Evolutionary conservation across 23 tunicate species (phyloP).

Genomic region (Diplosoma virens): DNA sequence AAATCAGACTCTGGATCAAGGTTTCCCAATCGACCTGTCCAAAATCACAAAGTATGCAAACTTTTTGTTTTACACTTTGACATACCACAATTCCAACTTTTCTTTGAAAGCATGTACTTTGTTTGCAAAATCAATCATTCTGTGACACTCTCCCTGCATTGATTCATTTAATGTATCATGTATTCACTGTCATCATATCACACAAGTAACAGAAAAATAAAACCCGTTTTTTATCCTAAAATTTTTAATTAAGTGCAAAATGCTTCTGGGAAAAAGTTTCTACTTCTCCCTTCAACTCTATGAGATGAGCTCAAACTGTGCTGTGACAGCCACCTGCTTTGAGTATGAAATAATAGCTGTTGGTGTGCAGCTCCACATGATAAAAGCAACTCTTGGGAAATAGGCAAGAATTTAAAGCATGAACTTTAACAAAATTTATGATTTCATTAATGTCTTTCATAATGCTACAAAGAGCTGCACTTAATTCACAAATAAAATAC

Average conservation of each 20-base stretch:
- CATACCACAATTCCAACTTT: no score
- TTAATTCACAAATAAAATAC: not conserved
- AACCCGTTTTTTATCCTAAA: not conserved
- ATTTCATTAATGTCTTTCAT: not conserved
- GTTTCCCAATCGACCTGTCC: not conserved
- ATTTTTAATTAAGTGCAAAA: no score
- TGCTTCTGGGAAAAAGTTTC: no score
- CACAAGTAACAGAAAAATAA: not conserved
- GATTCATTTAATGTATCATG: no score
- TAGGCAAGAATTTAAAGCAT: no score
- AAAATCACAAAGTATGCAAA: not conserved
- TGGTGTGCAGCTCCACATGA: no score
- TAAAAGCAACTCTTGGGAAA: no score
- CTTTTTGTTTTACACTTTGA: not conserved
- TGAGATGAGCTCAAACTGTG: not conserved
- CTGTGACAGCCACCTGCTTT: no score
- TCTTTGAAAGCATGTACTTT: no score
- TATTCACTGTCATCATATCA: not conserved
- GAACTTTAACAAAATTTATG: not conserved
- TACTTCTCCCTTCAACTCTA: not conserved
- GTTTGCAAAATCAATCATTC: no score
- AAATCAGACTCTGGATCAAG: not conserved
- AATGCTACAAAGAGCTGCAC: not conserved
- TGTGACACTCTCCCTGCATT: no score
- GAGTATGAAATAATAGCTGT: no score